Conservation (phyloP, 2,797 vertebrate genomes). For the Sylvilagus floridanus region DNA sequence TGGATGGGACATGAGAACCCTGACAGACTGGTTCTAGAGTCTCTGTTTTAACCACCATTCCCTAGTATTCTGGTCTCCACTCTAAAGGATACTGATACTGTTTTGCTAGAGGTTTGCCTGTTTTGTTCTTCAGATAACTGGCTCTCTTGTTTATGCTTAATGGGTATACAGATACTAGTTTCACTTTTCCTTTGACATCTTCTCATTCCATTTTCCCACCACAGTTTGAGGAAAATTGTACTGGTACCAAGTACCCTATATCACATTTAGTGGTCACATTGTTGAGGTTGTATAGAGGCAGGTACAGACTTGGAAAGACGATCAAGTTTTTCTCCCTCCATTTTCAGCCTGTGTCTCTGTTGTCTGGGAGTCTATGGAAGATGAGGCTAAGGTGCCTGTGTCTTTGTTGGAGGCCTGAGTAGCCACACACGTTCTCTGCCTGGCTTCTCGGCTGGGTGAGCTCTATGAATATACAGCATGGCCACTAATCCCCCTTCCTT, state of each 20-base stretch:
- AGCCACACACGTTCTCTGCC: not conserved
- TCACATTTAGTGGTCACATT: slow-evolving; percentile 4
- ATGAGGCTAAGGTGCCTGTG: not conserved
- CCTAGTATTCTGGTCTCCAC: not conserved
- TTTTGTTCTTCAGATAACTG: not conserved
- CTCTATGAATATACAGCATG: not conserved
- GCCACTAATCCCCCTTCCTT: not conserved
- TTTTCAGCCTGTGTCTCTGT: not conserved
- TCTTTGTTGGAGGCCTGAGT: not conserved
- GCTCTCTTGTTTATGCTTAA: not conserved
- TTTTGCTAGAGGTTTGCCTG: not conserved
- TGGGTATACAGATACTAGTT: not conserved
- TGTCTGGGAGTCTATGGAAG: not conserved
- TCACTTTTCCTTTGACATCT: not conserved
- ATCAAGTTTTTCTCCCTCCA: not conserved
- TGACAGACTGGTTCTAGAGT: not conserved
- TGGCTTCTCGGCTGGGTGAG: not conserved
- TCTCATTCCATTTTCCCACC: not conserved
- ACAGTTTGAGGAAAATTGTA: not conserved
- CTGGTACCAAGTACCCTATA: not conserved
- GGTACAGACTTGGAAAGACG: not conserved
- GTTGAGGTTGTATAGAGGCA: not conserved
- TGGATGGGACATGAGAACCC: not conserved
- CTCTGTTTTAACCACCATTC: not conserved
- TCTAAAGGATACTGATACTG: not conserved